Percentiles rank a stretch among this genome's conserved stretches.
These are phyloP conservation scores for Tadarida brasiliensis DNA, from an alignment of 2,797 vertebrate species.

Conservation along the genomic window DNA sequence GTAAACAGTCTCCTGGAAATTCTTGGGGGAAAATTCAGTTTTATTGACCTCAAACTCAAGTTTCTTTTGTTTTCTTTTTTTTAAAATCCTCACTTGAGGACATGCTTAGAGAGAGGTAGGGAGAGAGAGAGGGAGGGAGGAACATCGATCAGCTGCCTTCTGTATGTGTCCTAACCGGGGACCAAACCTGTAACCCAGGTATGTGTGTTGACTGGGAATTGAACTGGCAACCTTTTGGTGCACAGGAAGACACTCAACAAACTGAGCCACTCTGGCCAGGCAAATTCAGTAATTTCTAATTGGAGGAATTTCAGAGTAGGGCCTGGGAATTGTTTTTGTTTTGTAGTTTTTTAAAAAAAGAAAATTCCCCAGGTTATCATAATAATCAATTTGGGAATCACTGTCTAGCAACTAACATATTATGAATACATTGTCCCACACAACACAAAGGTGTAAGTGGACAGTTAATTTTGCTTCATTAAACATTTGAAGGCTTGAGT, in stretches of 20 bases:
- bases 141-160: too few relatives aligned
- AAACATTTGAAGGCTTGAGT: background rate
- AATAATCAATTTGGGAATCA: background rate
- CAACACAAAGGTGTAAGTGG: background rate
- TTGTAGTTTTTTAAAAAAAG: background rate
- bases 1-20: background rate
- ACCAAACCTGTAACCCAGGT: too few relatives aligned
- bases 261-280: too few relatives aligned
- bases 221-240: too few relatives aligned
- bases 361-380: background rate
- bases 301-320: background rate
- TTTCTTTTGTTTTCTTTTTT: too few relatives aligned
- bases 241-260: too few relatives aligned
- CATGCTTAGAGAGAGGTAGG: too few relatives aligned
- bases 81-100: too few relatives aligned
- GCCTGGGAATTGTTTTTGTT: conserved; percentile 35
- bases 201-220: too few relatives aligned
- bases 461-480: conserved; percentile 37
- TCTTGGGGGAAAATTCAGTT: background rate
- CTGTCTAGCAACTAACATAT: background rate
- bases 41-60: background rate
- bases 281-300: conserved; percentile 3
- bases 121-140: too few relatives aligned
- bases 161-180: too few relatives aligned
- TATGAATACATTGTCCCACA: background rate